phyloP scores from a whole-genome alignment of 2,113 vertebrate species.

The Piaya cayana region DNA sequence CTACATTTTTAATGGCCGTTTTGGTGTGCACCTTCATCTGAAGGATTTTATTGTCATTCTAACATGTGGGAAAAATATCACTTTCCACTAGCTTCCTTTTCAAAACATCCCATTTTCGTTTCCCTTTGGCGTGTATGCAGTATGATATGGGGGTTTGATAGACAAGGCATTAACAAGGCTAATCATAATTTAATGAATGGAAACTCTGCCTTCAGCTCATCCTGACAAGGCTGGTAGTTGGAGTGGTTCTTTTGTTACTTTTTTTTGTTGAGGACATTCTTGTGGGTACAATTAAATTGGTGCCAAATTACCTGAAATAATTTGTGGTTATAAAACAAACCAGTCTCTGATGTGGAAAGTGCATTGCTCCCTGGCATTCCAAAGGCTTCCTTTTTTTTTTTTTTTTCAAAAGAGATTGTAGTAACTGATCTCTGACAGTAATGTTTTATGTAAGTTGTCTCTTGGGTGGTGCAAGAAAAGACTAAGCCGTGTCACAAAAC shows the following conservation, averaged over 20 bases:
- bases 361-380: constrained; percentile 32
- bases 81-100: constrained; percentile 12
- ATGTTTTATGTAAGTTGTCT: constrained; percentile 9
- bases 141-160: not conserved
- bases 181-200: constrained; percentile 59
- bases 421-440: constrained; percentile 22
- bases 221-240: not conserved
- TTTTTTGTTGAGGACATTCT: constrained; percentile 27
- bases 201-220: constrained; percentile 22
- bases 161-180: constrained; percentile 45
- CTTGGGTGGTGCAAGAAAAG: constrained; percentile 37
- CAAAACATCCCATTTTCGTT: not conserved
- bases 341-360: constrained; percentile 49
- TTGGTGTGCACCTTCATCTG: not conserved
- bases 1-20: constrained; percentile 1
- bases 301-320: constrained; percentile 72
- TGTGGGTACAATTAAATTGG: constrained; percentile 51
- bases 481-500: not conserved
- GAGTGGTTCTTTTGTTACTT: constrained; percentile 43
- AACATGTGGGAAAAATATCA: not conserved
- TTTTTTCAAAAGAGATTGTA: not conserved
- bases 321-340: constrained; percentile 66
- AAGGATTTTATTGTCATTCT: constrained; percentile 6
- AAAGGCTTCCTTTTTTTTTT: not conserved
- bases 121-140: not conserved